Percentiles rank a stretch among this genome's conserved stretches.
phyloP scores from a whole-genome alignment of 2,888 invertebrate genomes.

The Drosophila meridiana region DNA sequence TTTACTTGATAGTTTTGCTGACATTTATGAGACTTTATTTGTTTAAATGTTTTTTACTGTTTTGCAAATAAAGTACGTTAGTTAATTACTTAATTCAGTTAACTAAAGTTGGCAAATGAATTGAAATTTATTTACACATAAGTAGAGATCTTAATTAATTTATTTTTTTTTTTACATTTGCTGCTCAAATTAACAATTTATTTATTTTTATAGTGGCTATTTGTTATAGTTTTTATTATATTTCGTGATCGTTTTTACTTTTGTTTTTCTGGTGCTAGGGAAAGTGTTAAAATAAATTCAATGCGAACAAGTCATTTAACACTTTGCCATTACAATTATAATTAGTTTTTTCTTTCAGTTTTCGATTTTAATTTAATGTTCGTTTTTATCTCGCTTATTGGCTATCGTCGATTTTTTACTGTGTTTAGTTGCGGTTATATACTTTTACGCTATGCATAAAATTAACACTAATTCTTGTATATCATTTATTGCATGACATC shows the following conservation, averaged over 20 bases:
- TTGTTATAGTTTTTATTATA: conserved; percentile 16
- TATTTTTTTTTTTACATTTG: conserved; percentile 10
- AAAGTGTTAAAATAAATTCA: conserved; percentile 46
- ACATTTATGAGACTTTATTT: conserved; percentile 38
- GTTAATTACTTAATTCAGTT: conserved; percentile 45
- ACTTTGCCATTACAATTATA: conserved; percentile 55
- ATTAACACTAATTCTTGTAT: conserved; percentile 64
- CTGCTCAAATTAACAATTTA: conserved; percentile 47
- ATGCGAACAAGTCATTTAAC: conserved; percentile 44
- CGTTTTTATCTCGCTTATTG: conserved; percentile 12
- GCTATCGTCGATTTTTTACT: conserved; percentile 24
- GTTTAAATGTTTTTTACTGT: conserved; percentile 25
- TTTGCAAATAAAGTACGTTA: conserved; percentile 33
- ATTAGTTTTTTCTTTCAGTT: conserved; percentile 24
- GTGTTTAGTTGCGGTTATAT: conserved; percentile 39
- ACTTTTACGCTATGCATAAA: conserved; percentile 72
- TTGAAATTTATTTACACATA: conserved; percentile 39
- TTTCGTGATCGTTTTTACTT: not conserved
- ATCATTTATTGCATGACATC: conserved; percentile 42
- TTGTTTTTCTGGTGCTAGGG: conserved; percentile 31
- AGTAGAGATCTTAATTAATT: conserved; percentile 7
- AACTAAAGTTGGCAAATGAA: conserved; percentile 39
- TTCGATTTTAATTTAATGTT: conserved; percentile 1
- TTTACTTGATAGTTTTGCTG: conserved; percentile 40
- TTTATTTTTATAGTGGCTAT: conserved; percentile 37